Percentiles rank a stretch among this genome's conserved stretches.
These are phyloP conservation scores for Chymomyza amoena DNA, from an alignment of 2,888 invertebrate species.

Conservation along the genomic window DNA sequence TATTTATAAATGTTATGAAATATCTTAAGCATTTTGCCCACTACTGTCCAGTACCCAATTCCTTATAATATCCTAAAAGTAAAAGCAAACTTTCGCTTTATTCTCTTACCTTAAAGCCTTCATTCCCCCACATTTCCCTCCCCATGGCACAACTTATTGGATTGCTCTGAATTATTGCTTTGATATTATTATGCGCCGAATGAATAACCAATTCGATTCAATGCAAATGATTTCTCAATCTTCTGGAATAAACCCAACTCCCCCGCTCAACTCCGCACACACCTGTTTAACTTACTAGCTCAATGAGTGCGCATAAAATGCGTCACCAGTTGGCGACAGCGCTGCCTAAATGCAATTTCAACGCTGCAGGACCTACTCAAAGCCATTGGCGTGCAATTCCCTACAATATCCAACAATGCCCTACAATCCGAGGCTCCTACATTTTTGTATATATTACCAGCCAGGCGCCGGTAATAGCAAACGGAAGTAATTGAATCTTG, in stretches of 20 bases:
- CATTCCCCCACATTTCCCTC: too few species aligned
- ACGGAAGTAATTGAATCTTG: slow-evolving; percentile 71
- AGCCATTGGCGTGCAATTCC: neutral
- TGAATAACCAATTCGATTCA: neutral
- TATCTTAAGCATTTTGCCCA: too few species aligned
- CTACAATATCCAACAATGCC: neutral
- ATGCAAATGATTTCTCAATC: neutral
- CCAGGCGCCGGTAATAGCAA: slow-evolving; percentile 57
- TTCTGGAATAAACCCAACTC: neutral
- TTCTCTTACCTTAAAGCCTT: neutral
- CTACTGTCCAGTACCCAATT: too few species aligned
- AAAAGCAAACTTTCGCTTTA: too few species aligned
- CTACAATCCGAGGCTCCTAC: neutral
- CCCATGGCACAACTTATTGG: neutral
- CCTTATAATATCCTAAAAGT: too few species aligned
- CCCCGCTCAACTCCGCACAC: neutral
- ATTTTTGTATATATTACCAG: slow-evolving; percentile 6
- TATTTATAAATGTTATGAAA: too few species aligned
- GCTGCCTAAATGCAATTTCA: slow-evolving; percentile 67
- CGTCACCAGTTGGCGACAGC: slow-evolving; percentile 58
- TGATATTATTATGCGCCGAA: neutral
- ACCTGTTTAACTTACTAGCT: neutral
- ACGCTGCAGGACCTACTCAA: slow-evolving; percentile 16
- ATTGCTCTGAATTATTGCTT: neutral
- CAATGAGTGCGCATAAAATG: slow-evolving; percentile 59